Evolutionary conservation across 2,797 vertebrate genomes (phyloP).

Genomic region (Morelia viridis): DNA sequence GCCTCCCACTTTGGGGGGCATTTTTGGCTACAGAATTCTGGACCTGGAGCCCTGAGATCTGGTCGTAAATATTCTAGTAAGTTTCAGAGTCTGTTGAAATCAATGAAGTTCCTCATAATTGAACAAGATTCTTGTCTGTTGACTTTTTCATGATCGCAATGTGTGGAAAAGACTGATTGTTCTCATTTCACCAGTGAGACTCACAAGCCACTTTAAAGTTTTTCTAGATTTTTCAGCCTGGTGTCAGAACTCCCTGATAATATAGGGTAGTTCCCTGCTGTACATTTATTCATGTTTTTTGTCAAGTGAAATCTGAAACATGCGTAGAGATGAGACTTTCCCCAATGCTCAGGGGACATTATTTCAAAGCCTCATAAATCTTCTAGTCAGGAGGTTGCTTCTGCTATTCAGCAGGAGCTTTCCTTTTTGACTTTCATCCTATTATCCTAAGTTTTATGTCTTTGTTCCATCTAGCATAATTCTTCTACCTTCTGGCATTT

Average conservation of each 20-base stretch:
- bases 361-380: conserved; percentile 33
- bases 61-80: not conserved
- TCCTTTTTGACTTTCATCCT: conserved; percentile 34
- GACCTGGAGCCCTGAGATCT: not conserved
- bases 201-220: not conserved
- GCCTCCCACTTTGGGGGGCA: not conserved
- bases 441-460: conserved; percentile 40
- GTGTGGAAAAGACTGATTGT: not conserved
- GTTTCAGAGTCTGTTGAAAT: conserved; percentile 2
- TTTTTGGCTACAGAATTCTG: not conserved
- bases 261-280: conserved; percentile 17
- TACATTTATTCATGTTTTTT: conserved; percentile 32
- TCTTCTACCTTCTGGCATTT: conserved; percentile 31
- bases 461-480: conserved; percentile 28
- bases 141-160: not conserved
- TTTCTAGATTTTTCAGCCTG: not conserved
- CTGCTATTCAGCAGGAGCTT: conserved; percentile 14
- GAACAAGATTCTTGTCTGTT: not conserved
- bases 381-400: conserved; percentile 21
- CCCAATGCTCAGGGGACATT: conserved; percentile 20
- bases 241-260: not conserved
- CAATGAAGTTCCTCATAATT: not conserved
- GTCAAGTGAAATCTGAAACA: conserved; percentile 21
- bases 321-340: conserved; percentile 5
- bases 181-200: not conserved